Evolutionary conservation across 2,113 vertebrate genomes (phyloP).

Genomic region (Craseonycteris thonglongyai): DNA sequence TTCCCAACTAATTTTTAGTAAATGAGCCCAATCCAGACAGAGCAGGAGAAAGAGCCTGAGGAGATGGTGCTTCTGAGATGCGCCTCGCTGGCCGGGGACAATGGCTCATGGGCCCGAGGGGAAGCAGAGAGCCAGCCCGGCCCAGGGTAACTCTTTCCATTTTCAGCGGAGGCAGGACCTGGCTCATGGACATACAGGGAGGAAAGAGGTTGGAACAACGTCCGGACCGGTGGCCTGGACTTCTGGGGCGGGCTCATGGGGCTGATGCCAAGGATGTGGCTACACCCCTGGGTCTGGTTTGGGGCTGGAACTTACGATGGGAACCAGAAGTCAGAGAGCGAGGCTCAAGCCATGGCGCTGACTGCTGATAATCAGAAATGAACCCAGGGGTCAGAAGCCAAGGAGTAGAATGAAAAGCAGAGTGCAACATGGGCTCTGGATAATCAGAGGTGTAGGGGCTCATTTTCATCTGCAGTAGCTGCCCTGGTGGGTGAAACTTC

Average conservation of each 20-base stretch:
- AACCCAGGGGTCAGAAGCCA: not conserved
- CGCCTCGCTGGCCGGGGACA: slow-evolving; percentile 73
- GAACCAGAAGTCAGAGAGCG: not conserved
- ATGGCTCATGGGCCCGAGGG: slow-evolving; percentile 58
- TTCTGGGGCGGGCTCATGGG: not conserved
- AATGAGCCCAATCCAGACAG: slow-evolving; percentile 75
- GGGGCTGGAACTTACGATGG: not conserved
- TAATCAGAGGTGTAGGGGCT: not conserved
- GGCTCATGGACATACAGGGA: not conserved
- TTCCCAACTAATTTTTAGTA: slow-evolving; percentile 80
- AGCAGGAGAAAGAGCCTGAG: slow-evolving; percentile 60
- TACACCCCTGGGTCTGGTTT: not conserved
- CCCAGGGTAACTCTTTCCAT: not conserved
- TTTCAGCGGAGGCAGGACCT: not conserved
- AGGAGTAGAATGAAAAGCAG: not conserved
- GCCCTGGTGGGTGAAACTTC: not conserved
- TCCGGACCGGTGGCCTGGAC: not conserved
- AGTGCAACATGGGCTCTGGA: not conserved
- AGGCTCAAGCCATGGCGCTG: not conserved
- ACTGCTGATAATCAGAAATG: not conserved
- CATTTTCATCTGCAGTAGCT: not conserved
- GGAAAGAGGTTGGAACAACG: not conserved
- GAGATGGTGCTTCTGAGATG: slow-evolving; percentile 66
- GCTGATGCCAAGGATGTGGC: not conserved
- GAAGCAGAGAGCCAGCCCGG: slow-evolving; percentile 1